Percentiles rank a stretch among this genome's conserved stretches.
phyloP scores from a whole-genome alignment of 2,113 vertebrate species.

The Chamaea fasciata region DNA sequence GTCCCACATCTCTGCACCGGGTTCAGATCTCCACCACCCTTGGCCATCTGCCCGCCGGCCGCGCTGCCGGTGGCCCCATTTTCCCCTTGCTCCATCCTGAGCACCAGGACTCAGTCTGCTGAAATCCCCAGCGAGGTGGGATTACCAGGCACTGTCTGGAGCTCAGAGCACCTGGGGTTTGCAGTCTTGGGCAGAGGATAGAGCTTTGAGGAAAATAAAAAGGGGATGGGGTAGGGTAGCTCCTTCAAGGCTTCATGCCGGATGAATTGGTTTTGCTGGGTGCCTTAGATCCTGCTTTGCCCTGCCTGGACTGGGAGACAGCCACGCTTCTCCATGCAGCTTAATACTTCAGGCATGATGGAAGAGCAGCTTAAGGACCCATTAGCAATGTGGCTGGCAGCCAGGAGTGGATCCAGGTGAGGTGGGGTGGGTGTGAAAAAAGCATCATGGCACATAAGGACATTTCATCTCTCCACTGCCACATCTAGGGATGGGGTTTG shows the following conservation, averaged over 20 bases:
- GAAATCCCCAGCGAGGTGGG: not conserved
- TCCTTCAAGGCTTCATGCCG: not conserved
- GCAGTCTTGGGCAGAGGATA: not conserved
- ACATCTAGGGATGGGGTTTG: not conserved
- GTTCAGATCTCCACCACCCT: accelerated
- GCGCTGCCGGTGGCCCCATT: not conserved
- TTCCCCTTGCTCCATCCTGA: not conserved
- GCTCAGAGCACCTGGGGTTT: not conserved
- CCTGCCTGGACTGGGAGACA: not conserved
- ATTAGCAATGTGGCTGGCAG: not conserved
- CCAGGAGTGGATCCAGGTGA: accelerated
- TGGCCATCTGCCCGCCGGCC: not conserved
- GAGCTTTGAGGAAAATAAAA: not conserved
- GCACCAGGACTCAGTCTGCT: not conserved
- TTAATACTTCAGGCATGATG: not conserved
- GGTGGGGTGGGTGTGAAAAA: not conserved
- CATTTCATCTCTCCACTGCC: not conserved
- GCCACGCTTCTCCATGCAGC: not conserved
- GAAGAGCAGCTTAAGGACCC: not conserved
- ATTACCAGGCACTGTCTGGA: not conserved
- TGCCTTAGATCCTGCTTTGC: not conserved
- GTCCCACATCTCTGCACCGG: accelerated
- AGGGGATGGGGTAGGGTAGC: not conserved
- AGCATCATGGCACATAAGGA: accelerated
- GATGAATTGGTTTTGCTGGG: not conserved